Evolutionary conservation across 2,113 vertebrate genomes (phyloP).

Genomic region (human (Homo sapiens)): DNA sequence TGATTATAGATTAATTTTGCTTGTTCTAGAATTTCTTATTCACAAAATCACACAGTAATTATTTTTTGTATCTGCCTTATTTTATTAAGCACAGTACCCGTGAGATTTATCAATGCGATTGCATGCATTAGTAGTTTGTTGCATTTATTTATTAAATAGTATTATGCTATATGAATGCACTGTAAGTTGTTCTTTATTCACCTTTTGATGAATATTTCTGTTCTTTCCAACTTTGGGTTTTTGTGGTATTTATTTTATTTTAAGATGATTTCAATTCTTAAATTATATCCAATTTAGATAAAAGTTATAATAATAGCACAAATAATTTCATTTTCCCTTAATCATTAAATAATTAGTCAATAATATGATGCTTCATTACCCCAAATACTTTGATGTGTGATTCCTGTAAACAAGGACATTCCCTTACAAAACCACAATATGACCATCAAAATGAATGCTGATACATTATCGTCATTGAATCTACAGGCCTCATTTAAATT

Average conservation of each 20-base stretch:
- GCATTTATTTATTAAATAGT: background rate
- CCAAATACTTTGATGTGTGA: background rate
- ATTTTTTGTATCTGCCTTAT: background rate
- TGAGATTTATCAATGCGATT: background rate
- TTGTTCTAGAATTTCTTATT: background rate
- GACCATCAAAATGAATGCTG: background rate
- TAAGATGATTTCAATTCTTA: slow-evolving; percentile 22
- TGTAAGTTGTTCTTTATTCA: background rate
- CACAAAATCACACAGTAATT: background rate
- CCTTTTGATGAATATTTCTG: background rate
- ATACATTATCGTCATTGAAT: background rate
- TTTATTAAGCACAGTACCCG: background rate
- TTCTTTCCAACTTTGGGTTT: background rate
- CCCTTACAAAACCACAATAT: background rate
- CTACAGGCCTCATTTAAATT: background rate
- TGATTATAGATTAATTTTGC: background rate
- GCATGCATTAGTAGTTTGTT: background rate
- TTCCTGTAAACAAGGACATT: background rate
- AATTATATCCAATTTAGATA: background rate
- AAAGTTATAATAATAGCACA: background rate
- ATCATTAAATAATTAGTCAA: background rate
- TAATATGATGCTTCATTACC: background rate
- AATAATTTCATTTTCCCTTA: background rate
- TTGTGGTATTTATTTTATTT: background rate
- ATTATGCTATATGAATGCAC: background rate